Base-by-base conservation (phyloP, 2,888 invertebrate genomes). In the Oligia fasciuncula region DNA sequence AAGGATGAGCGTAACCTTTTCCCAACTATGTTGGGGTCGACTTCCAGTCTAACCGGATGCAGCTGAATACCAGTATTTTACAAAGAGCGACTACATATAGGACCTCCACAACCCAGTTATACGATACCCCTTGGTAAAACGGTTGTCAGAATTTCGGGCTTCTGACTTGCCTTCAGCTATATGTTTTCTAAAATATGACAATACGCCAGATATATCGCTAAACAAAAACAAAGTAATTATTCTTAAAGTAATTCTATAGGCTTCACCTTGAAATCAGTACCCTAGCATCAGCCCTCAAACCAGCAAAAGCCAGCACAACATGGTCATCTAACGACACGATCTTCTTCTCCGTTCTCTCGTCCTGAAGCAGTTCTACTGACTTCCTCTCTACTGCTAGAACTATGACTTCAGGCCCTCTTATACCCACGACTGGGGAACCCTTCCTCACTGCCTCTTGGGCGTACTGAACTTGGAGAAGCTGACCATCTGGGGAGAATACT, bases 401-500 rank as follows among this genome's bases (percentile, higher is more conserved):
- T n/a, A 99, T 98, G 76, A 98, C 98, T 91, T 98, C 98, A 71
- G 97, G 97, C 3, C 99, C 99, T 81, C 99, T 97, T 4, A 99
- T 98, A 67, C 99, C 99, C 80, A 99, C 99, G 98, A 99, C 93
- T 69, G 94, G 93, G 65, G 91, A 92, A 73, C 99, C 99, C 94
- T 99, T 99, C 87, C 99, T 98, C 14, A 99, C 99, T 40, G 99
- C 99, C 97, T 99, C 99, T 94, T 99, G 99, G 11, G 99, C 99
- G 95, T 99, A 99, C 97, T 99, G 99, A 0, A 93, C 99, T 97
- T 99, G 99, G 84, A 99, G 98, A 79, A 99, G 97, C 97, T 99
- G 99, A 0, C 99, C 99, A 95, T 99, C 99, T 0, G 99, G 99
- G 0, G 99, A 99, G 95, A 99, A 99, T 83, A 99, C 99, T 76